Evolutionary conservation across 2,113 vertebrate genomes (phyloP).

Genomic region (Calidris pygmaea): DNA sequence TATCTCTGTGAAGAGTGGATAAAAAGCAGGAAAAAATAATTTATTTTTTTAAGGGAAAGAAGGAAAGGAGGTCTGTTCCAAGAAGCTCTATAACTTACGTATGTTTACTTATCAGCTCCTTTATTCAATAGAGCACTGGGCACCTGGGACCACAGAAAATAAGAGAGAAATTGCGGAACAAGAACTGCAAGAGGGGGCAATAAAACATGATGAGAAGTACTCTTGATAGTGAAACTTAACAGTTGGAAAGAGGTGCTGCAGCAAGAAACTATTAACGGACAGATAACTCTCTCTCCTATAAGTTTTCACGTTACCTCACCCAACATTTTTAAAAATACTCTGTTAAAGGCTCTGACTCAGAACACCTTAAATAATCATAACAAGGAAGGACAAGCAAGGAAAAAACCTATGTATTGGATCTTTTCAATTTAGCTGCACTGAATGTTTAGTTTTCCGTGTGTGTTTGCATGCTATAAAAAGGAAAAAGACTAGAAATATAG

Average conservation of each 20-base stretch:
- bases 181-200: background rate
- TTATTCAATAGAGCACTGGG: background rate
- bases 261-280: background rate
- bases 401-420: background rate
- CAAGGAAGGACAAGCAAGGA: background rate
- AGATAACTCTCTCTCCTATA: rapidly evolving
- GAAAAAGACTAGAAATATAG: background rate
- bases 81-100: background rate
- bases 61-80: background rate
- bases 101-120: background rate
- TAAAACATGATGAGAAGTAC: background rate
- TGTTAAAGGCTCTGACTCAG: background rate
- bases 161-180: background rate
- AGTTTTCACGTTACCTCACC: background rate
- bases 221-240: background rate
- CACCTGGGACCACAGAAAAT: background rate
- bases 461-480: background rate
- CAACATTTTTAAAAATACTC: background rate
- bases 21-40: background rate
- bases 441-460: background rate
- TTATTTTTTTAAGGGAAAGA: background rate
- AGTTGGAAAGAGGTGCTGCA: background rate
- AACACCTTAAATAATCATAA: background rate
- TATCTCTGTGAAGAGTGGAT: background rate
- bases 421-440: background rate